phyloP scores from a whole-genome alignment of 2,113 vertebrate genomes.

The Delphinus delphis region DNA sequence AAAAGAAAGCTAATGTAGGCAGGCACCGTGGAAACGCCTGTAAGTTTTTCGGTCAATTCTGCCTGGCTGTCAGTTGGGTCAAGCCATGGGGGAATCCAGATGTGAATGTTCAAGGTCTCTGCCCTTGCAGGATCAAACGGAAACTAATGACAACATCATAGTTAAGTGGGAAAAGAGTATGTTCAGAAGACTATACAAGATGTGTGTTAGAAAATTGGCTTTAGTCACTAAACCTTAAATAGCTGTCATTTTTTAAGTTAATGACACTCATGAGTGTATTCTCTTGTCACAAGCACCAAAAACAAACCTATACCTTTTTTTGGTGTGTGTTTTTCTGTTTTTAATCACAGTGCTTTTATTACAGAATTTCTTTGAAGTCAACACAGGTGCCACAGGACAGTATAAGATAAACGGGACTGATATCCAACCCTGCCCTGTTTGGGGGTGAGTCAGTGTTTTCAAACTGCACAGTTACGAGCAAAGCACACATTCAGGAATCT shows the following conservation, averaged over 20 bases:
- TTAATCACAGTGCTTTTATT: constrained; percentile 49
- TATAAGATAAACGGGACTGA: constrained; percentile 49
- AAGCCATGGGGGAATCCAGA: neutral
- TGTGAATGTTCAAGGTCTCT: constrained; percentile 35
- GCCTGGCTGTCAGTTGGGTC: neutral
- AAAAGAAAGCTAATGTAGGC: neutral
- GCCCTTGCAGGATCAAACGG: constrained; percentile 37
- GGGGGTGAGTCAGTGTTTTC: constrained; percentile 64
- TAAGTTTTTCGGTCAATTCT: neutral
- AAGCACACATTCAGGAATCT: constrained; percentile 40
- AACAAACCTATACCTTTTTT: neutral
- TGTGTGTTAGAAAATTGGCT: neutral
- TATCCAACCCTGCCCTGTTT: neutral
- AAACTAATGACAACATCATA: constrained; percentile 21
- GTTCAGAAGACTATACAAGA: neutral
- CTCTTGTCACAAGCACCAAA: constrained; percentile 47
- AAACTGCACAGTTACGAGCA: neutral
- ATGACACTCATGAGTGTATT: neutral
- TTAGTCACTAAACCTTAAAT: constrained; percentile 41
- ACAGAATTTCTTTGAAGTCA: constrained; percentile 40
- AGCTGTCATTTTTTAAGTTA: constrained; percentile 28
- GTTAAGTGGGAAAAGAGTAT: neutral
- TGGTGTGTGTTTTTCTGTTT: neutral
- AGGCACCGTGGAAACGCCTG: neutral
- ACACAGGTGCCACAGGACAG: constrained; percentile 2